A percentile compares a stretch with the other conserved stretches of the same genome.
Evolutionary conservation across 1,140 invertebrate species (phyloP).

Genomic region (Brachionus paranguensis): DNA sequence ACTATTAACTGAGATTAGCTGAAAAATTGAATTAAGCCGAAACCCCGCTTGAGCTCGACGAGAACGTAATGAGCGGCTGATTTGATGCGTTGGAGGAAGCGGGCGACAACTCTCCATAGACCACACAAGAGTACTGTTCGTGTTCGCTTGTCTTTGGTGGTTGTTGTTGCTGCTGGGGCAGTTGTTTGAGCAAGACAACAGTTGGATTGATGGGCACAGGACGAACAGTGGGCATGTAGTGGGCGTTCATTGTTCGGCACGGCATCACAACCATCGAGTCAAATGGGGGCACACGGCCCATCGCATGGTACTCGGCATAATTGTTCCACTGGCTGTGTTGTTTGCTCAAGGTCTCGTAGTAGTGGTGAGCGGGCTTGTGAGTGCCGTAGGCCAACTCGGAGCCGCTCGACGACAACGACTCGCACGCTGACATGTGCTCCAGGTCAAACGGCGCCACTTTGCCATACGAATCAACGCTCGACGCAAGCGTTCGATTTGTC

Average conservation of each 20-base stretch:
- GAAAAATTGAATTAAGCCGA: too few relatives aligned
- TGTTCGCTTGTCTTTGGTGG: neutral
- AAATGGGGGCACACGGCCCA: neutral
- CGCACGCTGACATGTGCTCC: neutral
- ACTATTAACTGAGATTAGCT: too few relatives aligned
- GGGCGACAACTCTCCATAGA: conserved; percentile 4
- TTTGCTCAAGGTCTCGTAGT: conserved; percentile 22
- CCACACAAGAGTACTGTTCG: conserved; percentile 18
- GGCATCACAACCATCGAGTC: conserved; percentile 1
- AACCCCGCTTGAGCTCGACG: conserved; percentile 5
- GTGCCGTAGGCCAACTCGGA: neutral
- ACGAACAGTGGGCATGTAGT: neutral
- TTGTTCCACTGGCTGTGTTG: neutral
- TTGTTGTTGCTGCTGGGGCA: neutral
- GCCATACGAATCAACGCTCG: neutral
- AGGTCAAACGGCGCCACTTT: neutral
- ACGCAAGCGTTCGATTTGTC: neutral
- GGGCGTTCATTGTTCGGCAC: neutral
- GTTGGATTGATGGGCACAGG: neutral
- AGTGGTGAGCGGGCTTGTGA: neutral
- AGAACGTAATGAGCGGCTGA: conserved; percentile 8
- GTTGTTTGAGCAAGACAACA: conserved; percentile 1
- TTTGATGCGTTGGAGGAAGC: neutral
- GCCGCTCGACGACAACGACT: neutral
- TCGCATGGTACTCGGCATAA: conserved; percentile 18